phyloP scores from a whole-genome alignment of 2,797 vertebrate genomes.

The Pantherophis alleghaniensis region DNA sequence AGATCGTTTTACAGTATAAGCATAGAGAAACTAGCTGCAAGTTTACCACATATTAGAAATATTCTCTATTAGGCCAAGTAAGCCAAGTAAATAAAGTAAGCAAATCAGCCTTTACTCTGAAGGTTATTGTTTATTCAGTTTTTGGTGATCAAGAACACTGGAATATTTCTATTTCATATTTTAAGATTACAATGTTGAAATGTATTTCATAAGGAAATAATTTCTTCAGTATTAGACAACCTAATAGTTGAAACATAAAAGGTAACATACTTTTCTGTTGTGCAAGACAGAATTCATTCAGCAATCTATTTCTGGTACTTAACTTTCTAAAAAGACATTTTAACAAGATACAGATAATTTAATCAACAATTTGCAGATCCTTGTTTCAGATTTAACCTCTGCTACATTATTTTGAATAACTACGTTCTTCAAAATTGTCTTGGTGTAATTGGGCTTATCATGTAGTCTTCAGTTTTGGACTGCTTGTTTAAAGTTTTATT shows the following conservation, averaged over 20 bases:
- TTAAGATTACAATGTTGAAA: not conserved
- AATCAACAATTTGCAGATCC: not conserved
- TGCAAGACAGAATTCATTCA: not conserved
- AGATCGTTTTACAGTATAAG: not conserved
- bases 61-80: not conserved
- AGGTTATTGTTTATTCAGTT: not conserved
- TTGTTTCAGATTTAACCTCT: not conserved
- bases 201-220: not conserved
- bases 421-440: not conserved
- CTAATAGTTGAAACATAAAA: not conserved
- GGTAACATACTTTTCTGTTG: not conserved
- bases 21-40: not conserved
- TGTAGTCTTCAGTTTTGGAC: not conserved
- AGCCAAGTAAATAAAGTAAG: not conserved
- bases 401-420: not conserved
- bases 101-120: not conserved
- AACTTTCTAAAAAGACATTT: not conserved
- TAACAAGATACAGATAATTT: not conserved
- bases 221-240: not conserved
- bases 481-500: not conserved
- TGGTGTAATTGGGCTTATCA: not conserved
- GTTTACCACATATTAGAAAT: not conserved
- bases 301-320: not conserved
- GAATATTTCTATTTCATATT: not conserved
- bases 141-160: not conserved